Conservation (phyloP, 2,888 invertebrate species). For the Pseudococcus longispinus region DNA sequence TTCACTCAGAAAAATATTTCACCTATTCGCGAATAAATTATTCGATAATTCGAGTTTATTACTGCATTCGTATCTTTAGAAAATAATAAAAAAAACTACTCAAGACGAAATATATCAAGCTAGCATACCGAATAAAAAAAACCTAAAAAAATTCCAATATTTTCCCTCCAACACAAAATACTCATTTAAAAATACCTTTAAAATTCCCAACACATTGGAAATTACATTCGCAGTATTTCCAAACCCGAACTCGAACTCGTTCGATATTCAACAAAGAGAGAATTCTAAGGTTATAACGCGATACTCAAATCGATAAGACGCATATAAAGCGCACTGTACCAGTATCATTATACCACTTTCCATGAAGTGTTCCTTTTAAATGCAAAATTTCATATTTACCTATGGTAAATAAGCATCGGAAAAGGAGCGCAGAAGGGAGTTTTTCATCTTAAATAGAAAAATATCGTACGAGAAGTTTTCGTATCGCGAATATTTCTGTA, state of each 20-base stretch:
- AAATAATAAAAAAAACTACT: too few species aligned
- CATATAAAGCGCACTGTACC: conserved; percentile 16
- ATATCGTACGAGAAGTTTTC: neutral
- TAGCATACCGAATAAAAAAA: neutral
- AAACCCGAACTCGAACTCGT: neutral
- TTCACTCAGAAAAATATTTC: too few species aligned
- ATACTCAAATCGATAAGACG: conserved; percentile 23
- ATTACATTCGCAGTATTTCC: neutral
- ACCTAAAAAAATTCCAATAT: neutral
- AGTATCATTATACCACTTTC: conserved; percentile 14
- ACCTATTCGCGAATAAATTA: too few species aligned
- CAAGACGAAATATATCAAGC: too few species aligned
- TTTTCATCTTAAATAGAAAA: neutral
- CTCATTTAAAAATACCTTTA: neutral
- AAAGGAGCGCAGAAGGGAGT: neutral
- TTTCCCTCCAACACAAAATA: neutral
- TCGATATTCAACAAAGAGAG: conserved; percentile 15
- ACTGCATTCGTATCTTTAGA: too few species aligned
- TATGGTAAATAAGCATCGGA: neutral
- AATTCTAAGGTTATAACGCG: neutral
- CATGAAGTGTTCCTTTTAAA: conserved; percentile 15
- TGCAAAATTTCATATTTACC: conserved; percentile 24
- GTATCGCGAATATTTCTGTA: neutral
- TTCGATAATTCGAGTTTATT: too few species aligned
- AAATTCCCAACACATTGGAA: neutral